Conservation (phyloP, 1,140 invertebrate genomes). For the Wasmannia auropunctata region DNA sequence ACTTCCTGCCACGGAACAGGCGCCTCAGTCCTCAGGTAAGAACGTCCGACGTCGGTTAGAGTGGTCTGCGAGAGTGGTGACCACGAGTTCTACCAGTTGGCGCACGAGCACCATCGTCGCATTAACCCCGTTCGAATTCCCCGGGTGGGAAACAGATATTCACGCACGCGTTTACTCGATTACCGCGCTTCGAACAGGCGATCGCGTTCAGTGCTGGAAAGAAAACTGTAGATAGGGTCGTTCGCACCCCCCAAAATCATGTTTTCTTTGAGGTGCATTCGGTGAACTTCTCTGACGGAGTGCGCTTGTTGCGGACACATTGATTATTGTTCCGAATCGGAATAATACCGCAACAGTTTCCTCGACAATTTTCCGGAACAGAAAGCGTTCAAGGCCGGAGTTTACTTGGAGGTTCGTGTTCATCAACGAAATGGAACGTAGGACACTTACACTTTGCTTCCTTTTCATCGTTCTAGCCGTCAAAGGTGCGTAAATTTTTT, state of each 20-base stretch:
- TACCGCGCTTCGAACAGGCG: neutral
- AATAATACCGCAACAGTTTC: neutral
- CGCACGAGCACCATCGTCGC: neutral
- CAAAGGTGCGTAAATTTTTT: constrained; percentile 70
- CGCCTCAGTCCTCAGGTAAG: constrained; percentile 78
- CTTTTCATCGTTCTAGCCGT: constrained; percentile 62
- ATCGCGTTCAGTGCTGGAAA: constrained; percentile 27
- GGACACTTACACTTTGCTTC: constrained; percentile 62
- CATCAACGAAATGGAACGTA: constrained; percentile 65
- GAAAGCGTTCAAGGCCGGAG: constrained; percentile 2
- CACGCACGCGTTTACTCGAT: neutral
- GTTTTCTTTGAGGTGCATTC: constrained; percentile 30
- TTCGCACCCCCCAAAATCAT: constrained; percentile 52
- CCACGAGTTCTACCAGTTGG: constrained; percentile 2
- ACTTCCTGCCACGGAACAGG: constrained; percentile 77
- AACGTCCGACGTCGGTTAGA: constrained; percentile 63
- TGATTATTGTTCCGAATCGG: constrained; percentile 9
- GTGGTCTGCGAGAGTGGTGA: constrained; percentile 36
- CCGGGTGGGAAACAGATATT: neutral
- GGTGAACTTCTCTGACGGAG: constrained; percentile 53
- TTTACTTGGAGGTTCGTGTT: neutral
- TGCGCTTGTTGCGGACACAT: constrained; percentile 46
- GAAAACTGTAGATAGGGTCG: neutral
- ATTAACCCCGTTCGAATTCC: constrained; percentile 27
- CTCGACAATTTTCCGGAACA: neutral